Evolutionary conservation across 2,113 vertebrate species (phyloP), one percentile per base, ranked within the genome.

Genomic region (Coracopsis vasa): DNA sequence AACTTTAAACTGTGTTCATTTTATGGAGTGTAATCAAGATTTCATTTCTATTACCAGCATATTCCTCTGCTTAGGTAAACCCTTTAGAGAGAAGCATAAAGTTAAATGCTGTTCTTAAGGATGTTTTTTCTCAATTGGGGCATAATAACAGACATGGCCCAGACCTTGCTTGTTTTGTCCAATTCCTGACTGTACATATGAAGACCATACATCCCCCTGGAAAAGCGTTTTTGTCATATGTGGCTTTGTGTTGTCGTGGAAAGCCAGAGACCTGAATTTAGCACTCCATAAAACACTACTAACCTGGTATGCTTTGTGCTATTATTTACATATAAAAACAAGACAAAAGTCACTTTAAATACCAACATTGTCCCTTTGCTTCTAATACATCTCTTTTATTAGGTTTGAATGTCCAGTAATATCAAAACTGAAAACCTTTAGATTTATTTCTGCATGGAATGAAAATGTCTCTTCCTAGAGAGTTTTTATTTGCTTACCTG

Each of bases 401-500:
- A 51, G 14, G 29, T 64, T 91, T 88, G 60, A 84, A 64, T 39
- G 10, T 67, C 44, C 35, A 56, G 58, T 39, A 48, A 9, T 47
- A 73, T 78, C 78, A 86, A 65, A 54, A 94, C 50, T 77, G 79
- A 91, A 96, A 95, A 67, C 23, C 25, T 83, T 87, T 48, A 50
- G 25, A 45, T 60, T 79, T 85, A 79, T 92, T 87, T 91, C 91
- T 96, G 29, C 41, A 70, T 82, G 27, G 45, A 82, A 47, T 53
- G 89, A 94, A 96, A 82, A 3, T 2, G 2, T 9, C 70, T 58
- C 33, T 79, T 72, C 95, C 85, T 90, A 8, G 29, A 78, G 50
- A 89, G 20, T 51, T 86, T 95, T 94, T 78, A 77, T 96, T 97
- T 97, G 81, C 94, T 97, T 91, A 79, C 58, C 42, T 90, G 81